Conservation (phyloP, 2,113 vertebrate genomes). For the Rhineura floridana region DNA sequence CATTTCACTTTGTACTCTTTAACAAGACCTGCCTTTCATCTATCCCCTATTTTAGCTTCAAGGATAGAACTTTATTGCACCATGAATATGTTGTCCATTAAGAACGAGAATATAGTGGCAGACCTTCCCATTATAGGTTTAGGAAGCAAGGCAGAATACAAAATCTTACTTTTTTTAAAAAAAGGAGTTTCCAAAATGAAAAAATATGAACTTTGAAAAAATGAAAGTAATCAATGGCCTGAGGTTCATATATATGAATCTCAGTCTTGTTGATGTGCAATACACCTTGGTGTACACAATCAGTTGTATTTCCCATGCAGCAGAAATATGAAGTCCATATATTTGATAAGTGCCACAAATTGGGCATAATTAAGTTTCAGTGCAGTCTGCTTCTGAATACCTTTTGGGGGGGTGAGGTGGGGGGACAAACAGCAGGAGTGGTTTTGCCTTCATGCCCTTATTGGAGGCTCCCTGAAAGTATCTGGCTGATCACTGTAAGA, state of each 20-base stretch:
- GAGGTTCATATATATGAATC: background rate
- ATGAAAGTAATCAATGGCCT: background rate
- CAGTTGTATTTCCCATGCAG: background rate
- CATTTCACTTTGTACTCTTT: constrained; percentile 10
- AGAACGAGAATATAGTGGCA: constrained; percentile 14
- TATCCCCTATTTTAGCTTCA: constrained; percentile 11
- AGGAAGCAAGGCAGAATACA: background rate
- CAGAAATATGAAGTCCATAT: background rate
- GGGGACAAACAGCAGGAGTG: background rate
- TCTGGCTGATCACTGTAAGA: background rate
- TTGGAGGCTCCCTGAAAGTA: background rate
- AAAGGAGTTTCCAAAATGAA: background rate
- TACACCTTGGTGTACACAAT: background rate
- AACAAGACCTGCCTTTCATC: constrained; percentile 24
- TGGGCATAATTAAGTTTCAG: background rate
- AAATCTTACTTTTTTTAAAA: background rate
- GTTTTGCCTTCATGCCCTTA: background rate
- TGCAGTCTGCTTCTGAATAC: background rate
- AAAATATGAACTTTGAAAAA: background rate
- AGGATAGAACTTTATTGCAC: background rate
- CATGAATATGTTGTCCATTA: background rate
- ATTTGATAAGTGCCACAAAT: background rate
- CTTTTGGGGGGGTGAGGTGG: background rate
- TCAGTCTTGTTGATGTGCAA: background rate
- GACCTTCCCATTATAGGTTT: constrained; percentile 8